Evolutionary conservation across 2,888 invertebrate species (phyloP), one percentile per base, ranked within the genome.

Genomic region (Neoaliturus tenellus): DNA sequence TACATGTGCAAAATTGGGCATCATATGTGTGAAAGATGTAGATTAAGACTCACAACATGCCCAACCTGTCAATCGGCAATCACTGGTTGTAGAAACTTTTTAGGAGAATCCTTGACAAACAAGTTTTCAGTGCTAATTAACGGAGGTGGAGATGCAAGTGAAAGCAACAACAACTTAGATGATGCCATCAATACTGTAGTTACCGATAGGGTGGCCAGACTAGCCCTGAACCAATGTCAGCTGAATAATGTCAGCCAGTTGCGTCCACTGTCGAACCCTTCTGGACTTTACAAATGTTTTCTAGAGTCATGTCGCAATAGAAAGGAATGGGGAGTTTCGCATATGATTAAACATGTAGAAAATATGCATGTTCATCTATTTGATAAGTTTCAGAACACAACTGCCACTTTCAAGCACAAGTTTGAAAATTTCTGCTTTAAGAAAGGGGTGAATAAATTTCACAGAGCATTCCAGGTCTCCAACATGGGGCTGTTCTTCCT

Each of bases 11-110:
- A 78, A 78, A 55, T 78, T 17, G 78, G 78, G 0, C 78, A 78
- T 55, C 78, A 78, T 28, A 78, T 78, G 78, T 78, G 78, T 33
- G 78, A 78, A 35, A 78, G 48, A 28, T 78, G 78, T 78, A 78
- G 55, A 55, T 48, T 8, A 35, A 51, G 55, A 55, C 48, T 78
- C 0, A 28, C 14, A 55, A 33, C 55, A 51, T 78, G 78, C 28
- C 78, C 78, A 78, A 78, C 78, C n/a, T 78, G 78, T 33, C 23
- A 78, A 33, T 28, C 78, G 10, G 31, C 78, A 8, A 31, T 78
- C 8, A 78, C 78, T 78, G 31, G 51, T 5, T 55, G 48, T 14
- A 20, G 78, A 6, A 78, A 78, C 25, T 78, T 55, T 55, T 33
- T 78, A 55, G 78, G 48, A 51, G 78, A 78, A 78, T 48, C 78